These are phyloP conservation scores for Taenaris catops DNA, from an alignment of 2,888 invertebrate genomes.

Conservation along the genomic window DNA sequence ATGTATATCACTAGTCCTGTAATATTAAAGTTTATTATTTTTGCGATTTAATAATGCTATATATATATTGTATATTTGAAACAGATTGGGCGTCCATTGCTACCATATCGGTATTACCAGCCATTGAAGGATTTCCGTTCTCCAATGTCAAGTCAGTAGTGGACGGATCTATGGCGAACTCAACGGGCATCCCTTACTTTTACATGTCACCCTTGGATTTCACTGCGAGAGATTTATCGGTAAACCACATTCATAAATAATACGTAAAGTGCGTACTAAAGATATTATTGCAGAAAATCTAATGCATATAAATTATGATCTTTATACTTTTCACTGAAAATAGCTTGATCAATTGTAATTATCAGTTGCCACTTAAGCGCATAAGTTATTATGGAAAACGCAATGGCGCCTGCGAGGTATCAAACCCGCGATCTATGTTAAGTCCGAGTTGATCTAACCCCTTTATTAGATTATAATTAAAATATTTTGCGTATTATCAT, in stretches of 20 bases:
- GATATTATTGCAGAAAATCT: conserved; percentile 1
- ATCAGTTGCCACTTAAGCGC: too few relatives aligned
- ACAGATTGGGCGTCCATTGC: conserved; percentile 87
- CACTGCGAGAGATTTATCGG: conserved; percentile 83
- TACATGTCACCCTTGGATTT: conserved; percentile 87
- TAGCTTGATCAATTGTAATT: too few relatives aligned
- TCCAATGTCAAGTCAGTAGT: conserved; percentile 84
- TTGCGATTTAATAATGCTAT: too few relatives aligned
- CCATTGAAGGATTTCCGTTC: conserved; percentile 83
- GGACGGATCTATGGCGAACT: conserved; percentile 83
- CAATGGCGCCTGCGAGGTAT: too few relatives aligned
- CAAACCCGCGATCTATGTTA: too few relatives aligned
- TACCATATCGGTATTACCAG: conserved; percentile 82
- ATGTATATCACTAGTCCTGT: neutral
- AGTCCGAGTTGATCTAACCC: too few relatives aligned
- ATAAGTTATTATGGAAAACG: too few relatives aligned
- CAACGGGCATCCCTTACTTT: conserved; percentile 86
- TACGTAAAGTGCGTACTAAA: neutral
- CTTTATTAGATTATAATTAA: too few relatives aligned
- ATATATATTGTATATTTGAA: too few relatives aligned
- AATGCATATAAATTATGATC: too few relatives aligned
- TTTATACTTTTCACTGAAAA: too few relatives aligned
- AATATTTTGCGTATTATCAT: too few relatives aligned
- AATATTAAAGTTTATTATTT: neutral
- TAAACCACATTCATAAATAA: conserved; percentile 38